These are phyloP conservation scores for Solenopsis invicta DNA, from an alignment of 1,140 invertebrate genomes.

Conservation along the genomic window DNA sequence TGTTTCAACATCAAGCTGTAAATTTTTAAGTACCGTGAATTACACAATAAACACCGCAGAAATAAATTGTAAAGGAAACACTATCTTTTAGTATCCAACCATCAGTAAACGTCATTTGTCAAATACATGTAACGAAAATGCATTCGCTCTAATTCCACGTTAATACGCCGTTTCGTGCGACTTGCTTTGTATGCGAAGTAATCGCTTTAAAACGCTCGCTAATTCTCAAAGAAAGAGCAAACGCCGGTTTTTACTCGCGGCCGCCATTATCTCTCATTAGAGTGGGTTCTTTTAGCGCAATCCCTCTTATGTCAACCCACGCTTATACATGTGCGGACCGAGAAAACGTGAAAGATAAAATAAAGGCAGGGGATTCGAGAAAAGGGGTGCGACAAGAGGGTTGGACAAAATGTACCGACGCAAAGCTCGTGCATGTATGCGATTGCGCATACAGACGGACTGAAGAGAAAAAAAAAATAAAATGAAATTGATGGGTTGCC, in stretches of 20 bases:
- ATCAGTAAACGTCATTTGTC: background rate
- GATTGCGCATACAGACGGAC: slow-evolving; percentile 33
- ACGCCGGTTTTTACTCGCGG: slow-evolving; percentile 57
- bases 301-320: slow-evolving; percentile 50
- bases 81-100: background rate
- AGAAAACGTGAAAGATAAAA: slow-evolving; percentile 49
- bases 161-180: slow-evolving; percentile 25
- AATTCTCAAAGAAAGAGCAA: slow-evolving; percentile 65
- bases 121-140: slow-evolving; percentile 11
- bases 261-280: slow-evolving; percentile 61
- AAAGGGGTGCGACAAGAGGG: slow-evolving; percentile 38
- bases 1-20: background rate
- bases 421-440: slow-evolving; percentile 22
- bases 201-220: slow-evolving; percentile 55
- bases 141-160: slow-evolving; percentile 42
- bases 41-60: background rate
- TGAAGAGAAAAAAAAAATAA: slow-evolving; percentile 18
- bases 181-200: slow-evolving; percentile 60
- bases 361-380: slow-evolving; percentile 32
- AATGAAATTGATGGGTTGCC: slow-evolving; percentile 15
- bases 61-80: background rate
- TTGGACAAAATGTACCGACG: slow-evolving; percentile 26
- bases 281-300: slow-evolving; percentile 47
- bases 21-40: slow-evolving; percentile 10
- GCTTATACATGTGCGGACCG: slow-evolving; percentile 6